Evolutionary conservation across 2,113 vertebrate species (phyloP), one percentile per base, ranked within the genome.

Genomic region (Aythya baeri): DNA sequence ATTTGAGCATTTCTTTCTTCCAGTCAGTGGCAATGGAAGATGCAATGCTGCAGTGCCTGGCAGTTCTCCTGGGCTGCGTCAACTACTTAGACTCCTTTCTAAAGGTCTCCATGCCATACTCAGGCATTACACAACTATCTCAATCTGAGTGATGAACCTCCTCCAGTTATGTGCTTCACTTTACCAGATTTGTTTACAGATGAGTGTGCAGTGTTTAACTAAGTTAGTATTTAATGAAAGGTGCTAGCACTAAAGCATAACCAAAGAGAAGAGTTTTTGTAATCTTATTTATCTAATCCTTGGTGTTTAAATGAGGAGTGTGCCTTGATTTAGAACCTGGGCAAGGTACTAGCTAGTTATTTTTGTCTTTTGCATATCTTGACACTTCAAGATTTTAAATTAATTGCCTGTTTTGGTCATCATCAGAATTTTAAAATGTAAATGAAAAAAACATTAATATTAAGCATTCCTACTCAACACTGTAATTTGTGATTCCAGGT

Each of bases 71-170:
- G 96, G 94, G 95, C 97, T 97, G 97, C 32, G 83, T 95, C 95
- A 94, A 96, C 93, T 93, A 91, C 96, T 96, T 97, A 91, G 95
- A 96, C 91, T 97, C 91, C 96, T 98, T 97, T 94, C 96, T 98
- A 76, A 97, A 98, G 97, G 97, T 96, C 93, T 93, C 91, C 91
- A 72, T 94, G 87, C 80, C 92, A 91, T 97, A 52, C 90, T 81
- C 75, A 93, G 93, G 90, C 91, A 86, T 41, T 89, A 93, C 73
- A 84, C 93, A 70, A 90, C 96, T 97, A 65, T 95, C 94, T 96
- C 97, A 96, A 73, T 93, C 95, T 95, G 96, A 94, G 81, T 77
- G 81, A 83, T 94, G 92, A 95, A 71, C 93, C 68, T 77, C 36
- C 93, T 95, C 86, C 93, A 89, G 88, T 94, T 88, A 74, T 96